Evolutionary conservation across 2,797 vertebrate species (phyloP).

Genomic region (Phrynocephalus vlangalii): DNA sequence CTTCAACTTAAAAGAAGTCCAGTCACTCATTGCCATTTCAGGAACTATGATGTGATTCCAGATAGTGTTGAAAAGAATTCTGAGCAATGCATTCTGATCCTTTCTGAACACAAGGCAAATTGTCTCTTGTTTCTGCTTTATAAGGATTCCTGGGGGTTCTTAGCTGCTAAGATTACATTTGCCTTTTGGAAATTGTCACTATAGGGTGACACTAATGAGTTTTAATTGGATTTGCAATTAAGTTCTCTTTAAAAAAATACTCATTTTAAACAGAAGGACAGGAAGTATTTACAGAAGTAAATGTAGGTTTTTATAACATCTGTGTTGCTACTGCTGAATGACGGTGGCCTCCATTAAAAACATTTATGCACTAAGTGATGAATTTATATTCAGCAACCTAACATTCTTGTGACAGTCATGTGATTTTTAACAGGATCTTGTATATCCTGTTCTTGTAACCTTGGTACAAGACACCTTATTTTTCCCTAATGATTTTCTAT

Average conservation of each 20-base stretch:
- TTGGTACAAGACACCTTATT: conserved; percentile 49
- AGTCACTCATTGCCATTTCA: conserved; percentile 26
- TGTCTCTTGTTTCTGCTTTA: conserved; percentile 45
- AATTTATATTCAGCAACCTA: conserved; percentile 38
- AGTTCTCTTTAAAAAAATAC: conserved; percentile 44
- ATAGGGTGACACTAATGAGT: conserved; percentile 67
- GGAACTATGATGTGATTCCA: background rate
- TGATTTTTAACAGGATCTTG: conserved; percentile 34
- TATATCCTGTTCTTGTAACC: conserved; percentile 46
- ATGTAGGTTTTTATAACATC: background rate
- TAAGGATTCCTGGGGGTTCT: conserved; percentile 21
- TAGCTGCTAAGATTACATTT: conserved; percentile 66
- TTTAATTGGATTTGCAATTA: conserved; percentile 73
- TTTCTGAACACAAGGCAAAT: conserved; percentile 53
- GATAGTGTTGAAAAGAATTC: conserved; percentile 39
- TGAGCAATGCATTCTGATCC: conserved; percentile 40
- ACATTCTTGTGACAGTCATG: conserved; percentile 36
- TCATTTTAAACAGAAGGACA: conserved; percentile 55
- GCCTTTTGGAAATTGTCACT: conserved; percentile 68
- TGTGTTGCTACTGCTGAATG: conserved; percentile 43
- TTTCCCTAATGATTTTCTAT: conserved; percentile 66
- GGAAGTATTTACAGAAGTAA: conserved; percentile 40
- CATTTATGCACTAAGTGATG: background rate
- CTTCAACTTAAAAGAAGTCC: conserved; percentile 25
- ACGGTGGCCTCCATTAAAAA: conserved; percentile 20